phyloP scores from a whole-genome alignment of 2,797 vertebrate genomes.

The Paguma larvata region DNA sequence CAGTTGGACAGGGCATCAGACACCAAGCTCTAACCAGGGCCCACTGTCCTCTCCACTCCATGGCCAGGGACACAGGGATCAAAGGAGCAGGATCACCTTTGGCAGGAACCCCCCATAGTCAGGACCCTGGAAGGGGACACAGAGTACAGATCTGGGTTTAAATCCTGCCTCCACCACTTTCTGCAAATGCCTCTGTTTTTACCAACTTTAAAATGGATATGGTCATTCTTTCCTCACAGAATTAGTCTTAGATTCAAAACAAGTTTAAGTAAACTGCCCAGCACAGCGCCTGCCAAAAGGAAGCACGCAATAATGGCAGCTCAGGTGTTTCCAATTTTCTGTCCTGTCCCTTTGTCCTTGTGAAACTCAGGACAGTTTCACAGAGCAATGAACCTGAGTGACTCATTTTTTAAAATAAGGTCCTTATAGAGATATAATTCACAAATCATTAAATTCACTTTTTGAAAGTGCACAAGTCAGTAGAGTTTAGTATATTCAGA shows the following conservation, averaged over 20 bases:
- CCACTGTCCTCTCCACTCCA: background rate
- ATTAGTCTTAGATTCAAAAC: background rate
- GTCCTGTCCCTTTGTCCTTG: background rate
- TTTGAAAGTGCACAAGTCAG: background rate
- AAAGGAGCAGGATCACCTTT: background rate
- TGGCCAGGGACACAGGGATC: background rate
- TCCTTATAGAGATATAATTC: slow-evolving; percentile 37
- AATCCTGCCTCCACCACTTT: slow-evolving; percentile 5
- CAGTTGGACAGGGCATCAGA: background rate
- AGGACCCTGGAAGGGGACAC: background rate
- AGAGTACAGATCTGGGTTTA: background rate
- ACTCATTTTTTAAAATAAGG: background rate
- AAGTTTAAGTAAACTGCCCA: background rate
- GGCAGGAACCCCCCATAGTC: background rate
- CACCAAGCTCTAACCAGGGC: background rate
- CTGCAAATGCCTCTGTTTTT: background rate
- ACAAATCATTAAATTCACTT: slow-evolving; percentile 30
- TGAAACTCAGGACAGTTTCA: background rate
- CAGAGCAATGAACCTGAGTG: background rate
- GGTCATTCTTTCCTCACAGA: background rate
- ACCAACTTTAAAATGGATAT: background rate
- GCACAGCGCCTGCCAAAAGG: background rate
- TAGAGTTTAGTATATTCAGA: background rate
- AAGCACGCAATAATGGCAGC: background rate
- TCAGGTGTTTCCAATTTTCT: background rate